phyloP scores from a whole-genome alignment of 2,888 invertebrate species.

The Ophion slaviceki region DNA sequence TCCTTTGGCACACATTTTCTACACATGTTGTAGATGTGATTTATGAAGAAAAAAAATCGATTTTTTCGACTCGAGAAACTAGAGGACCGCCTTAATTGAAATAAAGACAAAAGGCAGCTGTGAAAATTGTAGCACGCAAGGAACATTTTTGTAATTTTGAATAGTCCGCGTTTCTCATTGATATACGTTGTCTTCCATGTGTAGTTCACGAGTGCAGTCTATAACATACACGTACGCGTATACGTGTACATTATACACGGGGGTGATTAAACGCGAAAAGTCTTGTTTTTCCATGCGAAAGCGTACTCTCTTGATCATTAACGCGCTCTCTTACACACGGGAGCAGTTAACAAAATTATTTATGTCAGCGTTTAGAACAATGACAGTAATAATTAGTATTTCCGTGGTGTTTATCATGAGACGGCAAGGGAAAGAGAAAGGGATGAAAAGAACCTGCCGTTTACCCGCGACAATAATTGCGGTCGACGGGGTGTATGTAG shows the following conservation, averaged over 20 bases:
- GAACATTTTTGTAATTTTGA: not conserved
- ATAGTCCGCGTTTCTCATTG: not conserved
- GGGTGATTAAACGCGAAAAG: not conserved
- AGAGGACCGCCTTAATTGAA: too few relatives aligned
- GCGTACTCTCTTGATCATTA: conserved; percentile 4
- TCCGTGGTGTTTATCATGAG: conserved; percentile 30
- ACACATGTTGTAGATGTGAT: too few relatives aligned
- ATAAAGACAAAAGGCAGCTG: not conserved
- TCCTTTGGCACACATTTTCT: too few relatives aligned
- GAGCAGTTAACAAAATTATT: conserved; percentile 42
- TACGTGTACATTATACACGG: not conserved
- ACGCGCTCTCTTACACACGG: not conserved
- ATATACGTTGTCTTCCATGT: conserved; percentile 1
- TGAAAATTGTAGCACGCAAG: not conserved
- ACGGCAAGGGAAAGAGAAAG: not conserved
- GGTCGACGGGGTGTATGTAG: conserved; percentile 2
- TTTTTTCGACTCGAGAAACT: too few relatives aligned
- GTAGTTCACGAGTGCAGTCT: not conserved
- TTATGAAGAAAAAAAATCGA: too few relatives aligned
- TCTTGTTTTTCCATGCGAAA: not conserved
- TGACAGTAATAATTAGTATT: conserved; percentile 57
- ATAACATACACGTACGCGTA: not conserved
- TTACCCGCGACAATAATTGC: conserved; percentile 33
- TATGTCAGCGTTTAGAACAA: conserved; percentile 51
- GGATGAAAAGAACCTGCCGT: conserved; percentile 4